These are phyloP conservation scores for Parapristionchus giblindavisi DNA, from an alignment of 2,888 invertebrate species.

Conservation along the genomic window DNA sequence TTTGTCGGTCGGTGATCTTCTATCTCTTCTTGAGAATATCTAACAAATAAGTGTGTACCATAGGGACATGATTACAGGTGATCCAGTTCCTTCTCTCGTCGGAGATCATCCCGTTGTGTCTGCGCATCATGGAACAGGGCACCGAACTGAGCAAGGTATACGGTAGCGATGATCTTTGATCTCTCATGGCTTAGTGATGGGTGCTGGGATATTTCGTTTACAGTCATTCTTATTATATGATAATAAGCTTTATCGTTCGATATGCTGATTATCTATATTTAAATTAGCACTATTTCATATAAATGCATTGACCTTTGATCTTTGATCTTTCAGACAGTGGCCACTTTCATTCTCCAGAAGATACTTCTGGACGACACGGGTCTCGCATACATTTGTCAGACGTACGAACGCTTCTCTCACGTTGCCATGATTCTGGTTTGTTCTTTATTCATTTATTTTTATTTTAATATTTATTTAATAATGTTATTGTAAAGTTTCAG, in stretches of 20 bases:
- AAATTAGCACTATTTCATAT: no score
- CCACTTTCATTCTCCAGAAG: constrained; percentile 96
- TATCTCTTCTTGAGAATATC: no score
- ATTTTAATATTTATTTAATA: not conserved
- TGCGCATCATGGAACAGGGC: constrained; percentile 97
- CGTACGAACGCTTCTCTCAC: constrained; percentile 98
- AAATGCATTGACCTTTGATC: no score
- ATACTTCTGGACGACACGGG: constrained; percentile 97
- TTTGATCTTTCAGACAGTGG: constrained; percentile 96
- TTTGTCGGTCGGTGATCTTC: no score
- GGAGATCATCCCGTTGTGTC: constrained; percentile 97
- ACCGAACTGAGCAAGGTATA: constrained; percentile 35
- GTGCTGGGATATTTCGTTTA: no score
- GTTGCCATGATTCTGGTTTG: constrained; percentile 95
- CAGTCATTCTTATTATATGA: no score
- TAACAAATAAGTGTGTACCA: not conserved
- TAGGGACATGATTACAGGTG: constrained; percentile 80
- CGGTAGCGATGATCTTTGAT: no score
- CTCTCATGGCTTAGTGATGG: no score
- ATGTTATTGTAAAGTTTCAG: not conserved
- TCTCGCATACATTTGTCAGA: constrained; percentile 96
- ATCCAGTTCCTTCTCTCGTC: constrained; percentile 97
- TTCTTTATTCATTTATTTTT: no score
- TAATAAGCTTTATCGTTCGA: no score
- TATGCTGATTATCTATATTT: no score